Conservation (phyloP, 2,888 invertebrate genomes). For the Hirtodrosophila histrioides region DNA sequence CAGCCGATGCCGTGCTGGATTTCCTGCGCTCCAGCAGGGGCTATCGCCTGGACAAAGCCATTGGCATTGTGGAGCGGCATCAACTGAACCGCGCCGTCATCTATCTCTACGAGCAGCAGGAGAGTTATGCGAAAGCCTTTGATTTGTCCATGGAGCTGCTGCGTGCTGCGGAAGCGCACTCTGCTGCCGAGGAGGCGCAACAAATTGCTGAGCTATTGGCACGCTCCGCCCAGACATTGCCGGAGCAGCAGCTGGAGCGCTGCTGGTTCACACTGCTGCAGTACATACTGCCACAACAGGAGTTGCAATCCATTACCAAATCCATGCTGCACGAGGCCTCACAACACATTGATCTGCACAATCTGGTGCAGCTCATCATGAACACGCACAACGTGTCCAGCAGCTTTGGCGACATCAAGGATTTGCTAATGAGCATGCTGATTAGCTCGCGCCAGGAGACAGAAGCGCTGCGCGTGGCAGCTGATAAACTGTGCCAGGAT, state of each 20-base stretch:
- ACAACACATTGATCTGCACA: conserved; percentile 86
- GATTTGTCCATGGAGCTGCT: conserved; percentile 86
- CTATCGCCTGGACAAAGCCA: conserved; percentile 88
- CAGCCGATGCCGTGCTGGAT: conserved; percentile 85
- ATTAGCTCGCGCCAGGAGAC: conserved; percentile 91
- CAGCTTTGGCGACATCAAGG: conserved; percentile 87
- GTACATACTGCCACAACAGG: conserved; percentile 83
- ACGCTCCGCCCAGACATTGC: conserved; percentile 84
- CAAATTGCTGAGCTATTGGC: conserved; percentile 62
- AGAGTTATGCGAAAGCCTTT: conserved; percentile 90
- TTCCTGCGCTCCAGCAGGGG: conserved; percentile 86
- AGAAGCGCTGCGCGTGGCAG: conserved; percentile 88
- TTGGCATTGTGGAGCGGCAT: conserved; percentile 87
- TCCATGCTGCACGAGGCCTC: conserved; percentile 86
- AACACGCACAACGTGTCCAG: conserved; percentile 84
- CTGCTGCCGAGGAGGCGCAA: conserved; percentile 60
- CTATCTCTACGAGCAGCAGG: conserved; percentile 90
- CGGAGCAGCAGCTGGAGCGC: conserved; percentile 83
- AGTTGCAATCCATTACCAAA: conserved; percentile 84
- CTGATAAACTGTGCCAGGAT: conserved; percentile 88
- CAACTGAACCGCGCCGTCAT: conserved; percentile 88
- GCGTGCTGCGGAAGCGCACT: conserved; percentile 48
- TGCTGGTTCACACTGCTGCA: conserved; percentile 86
- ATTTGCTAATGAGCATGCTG: conserved; percentile 88
- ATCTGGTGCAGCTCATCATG: conserved; percentile 87